Evolutionary conservation across 1,140 invertebrate species (phyloP).

Genomic region (Drosophila punjabiensis): DNA sequence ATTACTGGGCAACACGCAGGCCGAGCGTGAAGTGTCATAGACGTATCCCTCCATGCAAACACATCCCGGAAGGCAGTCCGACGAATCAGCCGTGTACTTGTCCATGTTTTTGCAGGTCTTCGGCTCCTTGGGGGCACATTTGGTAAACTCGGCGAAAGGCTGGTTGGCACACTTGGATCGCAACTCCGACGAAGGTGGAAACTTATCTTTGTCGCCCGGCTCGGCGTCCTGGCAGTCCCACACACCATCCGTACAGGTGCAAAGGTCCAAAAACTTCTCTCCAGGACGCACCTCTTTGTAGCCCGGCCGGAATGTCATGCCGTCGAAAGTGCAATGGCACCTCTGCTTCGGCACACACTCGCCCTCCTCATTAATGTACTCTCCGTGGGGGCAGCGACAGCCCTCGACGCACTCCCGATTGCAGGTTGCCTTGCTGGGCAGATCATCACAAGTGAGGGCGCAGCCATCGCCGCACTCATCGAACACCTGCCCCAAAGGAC

Average conservation of each 20-base stretch:
- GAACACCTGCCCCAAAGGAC: slow-evolving; percentile 92
- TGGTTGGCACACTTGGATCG: slow-evolving; percentile 87
- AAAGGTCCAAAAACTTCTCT: slow-evolving; percentile 89
- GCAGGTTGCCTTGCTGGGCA: slow-evolving; percentile 80
- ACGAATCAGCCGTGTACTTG: slow-evolving; percentile 85
- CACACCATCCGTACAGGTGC: slow-evolving; percentile 90
- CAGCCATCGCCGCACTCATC: slow-evolving; percentile 92
- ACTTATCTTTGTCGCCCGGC: slow-evolving; percentile 87
- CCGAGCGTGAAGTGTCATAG: slow-evolving; percentile 88
- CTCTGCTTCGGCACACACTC: slow-evolving; percentile 91
- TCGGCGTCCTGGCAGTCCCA: slow-evolving; percentile 91
- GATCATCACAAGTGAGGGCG: slow-evolving; percentile 89
- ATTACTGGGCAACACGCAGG: slow-evolving; percentile 89
- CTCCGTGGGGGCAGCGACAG: slow-evolving; percentile 93
- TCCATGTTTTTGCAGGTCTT: slow-evolving; percentile 95
- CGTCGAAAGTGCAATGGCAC: slow-evolving; percentile 92
- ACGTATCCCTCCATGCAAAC: slow-evolving; percentile 92
- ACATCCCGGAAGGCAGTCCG: slow-evolving; percentile 91
- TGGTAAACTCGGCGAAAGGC: slow-evolving; percentile 90
- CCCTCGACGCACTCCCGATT: slow-evolving; percentile 92
- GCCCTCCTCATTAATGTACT: slow-evolving; percentile 89
- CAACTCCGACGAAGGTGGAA: slow-evolving; percentile 87
- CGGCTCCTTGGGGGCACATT: slow-evolving; percentile 91
- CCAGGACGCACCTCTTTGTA: slow-evolving; percentile 90
- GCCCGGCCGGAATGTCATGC: slow-evolving; percentile 90